Evolutionary conservation across 1,140 invertebrate genomes (phyloP), one percentile per base, ranked within the genome.

Genomic region (Trichomalopsis sarcophagae): DNA sequence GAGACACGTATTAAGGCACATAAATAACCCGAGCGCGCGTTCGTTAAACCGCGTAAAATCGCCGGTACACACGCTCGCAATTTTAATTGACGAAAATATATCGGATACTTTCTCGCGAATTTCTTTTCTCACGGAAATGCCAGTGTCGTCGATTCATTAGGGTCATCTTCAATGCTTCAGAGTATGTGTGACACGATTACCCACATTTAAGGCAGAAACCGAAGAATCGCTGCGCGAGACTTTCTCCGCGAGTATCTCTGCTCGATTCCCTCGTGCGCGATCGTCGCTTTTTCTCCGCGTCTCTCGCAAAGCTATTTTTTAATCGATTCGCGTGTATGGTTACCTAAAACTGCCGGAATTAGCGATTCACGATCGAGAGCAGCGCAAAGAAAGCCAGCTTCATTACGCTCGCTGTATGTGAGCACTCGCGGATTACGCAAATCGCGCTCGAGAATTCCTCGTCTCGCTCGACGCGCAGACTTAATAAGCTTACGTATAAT

Each of bases 71-170:
- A 40, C 62, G 62, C 62, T 27, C 14, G 44, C 77, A 68, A 80
- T 84, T 79, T 84, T 84, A 84, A 84, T 84, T 84, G 77, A 80
- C 68, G 62, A 84, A 74, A 84, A 74, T 27, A 36, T 36, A 36
- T 84, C 21, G 0, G 27, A 17, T 13, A 80, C 44, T 74, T 73
- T 79, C 77, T 55, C 44, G n/a, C 55, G 74, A 68, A 75, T 85
- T 80, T 85, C 33, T 69, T 77, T 85, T 85, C 84, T 82, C 79
- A 77, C 78, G 79, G 73, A 85, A 81, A 80, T 27, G 50, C 73
- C 47, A 17, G 47, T 17, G 47, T 9, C 68, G 73, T 17, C 44
- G 23, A 77, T 79, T 78, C 47, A 82, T 81, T 75, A 69, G 73
- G 78, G 78, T 85, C 84, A 81, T 85, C 84, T 81, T 81, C 83